These are phyloP conservation scores for Myotis findleyi DNA, from an alignment of 2,797 vertebrate species.

Conservation along the genomic window DNA sequence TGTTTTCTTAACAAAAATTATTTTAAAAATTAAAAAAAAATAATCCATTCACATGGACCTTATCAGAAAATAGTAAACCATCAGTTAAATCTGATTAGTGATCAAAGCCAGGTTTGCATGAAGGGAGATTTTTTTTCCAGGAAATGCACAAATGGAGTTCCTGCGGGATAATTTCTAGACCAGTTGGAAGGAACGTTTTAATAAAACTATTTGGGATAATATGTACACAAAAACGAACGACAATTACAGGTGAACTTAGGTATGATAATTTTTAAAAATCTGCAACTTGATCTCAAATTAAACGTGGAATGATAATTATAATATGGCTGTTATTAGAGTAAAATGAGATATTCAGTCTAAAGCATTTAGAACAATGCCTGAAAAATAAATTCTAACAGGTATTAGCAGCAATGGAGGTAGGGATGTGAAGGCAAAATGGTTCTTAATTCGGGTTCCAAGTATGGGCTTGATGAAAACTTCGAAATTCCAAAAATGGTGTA, in stretches of 20 bases:
- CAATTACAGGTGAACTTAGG: neutral
- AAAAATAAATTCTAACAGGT: neutral
- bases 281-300: neutral
- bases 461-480: neutral
- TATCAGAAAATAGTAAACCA: neutral
- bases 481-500: neutral
- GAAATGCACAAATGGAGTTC: neutral
- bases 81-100: neutral
- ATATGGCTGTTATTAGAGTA: neutral
- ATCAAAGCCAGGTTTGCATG: neutral
- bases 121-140: neutral
- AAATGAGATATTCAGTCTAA: neutral
- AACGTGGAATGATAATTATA: neutral
- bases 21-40: neutral
- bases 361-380: neutral
- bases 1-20: neutral
- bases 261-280: neutral
- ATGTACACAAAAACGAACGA: neutral
- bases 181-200: neutral
- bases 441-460: neutral
- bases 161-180: neutral
- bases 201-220: neutral
- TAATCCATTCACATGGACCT: neutral
- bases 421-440: neutral
- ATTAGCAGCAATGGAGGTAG: neutral